These are phyloP conservation scores for Epinephelus coioides DNA, from an alignment of 2,797 vertebrate genomes.

Conservation along the genomic window DNA sequence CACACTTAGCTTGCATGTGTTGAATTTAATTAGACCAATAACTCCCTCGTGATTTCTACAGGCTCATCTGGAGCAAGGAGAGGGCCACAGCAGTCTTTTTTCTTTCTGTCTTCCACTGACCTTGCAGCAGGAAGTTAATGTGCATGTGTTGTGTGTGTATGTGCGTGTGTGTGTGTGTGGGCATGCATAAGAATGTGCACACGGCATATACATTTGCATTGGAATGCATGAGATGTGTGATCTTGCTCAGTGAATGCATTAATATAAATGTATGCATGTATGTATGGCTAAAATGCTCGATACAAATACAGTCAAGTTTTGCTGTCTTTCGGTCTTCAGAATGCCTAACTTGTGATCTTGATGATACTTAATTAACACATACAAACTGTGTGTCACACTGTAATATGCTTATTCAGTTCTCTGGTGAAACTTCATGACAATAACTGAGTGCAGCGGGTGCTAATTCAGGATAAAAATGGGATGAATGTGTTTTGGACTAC, in stretches of 20 bases:
- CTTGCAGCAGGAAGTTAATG: constrained; percentile 65
- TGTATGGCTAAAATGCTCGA: not conserved
- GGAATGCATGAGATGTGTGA: constrained; percentile 5
- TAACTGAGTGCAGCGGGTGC: not conserved
- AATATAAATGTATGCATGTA: not conserved
- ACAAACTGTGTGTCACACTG: not conserved
- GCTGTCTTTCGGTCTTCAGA: constrained; percentile 5
- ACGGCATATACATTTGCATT: not conserved
- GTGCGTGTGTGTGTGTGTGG: constrained; percentile 1
- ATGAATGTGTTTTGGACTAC: constrained; percentile 38
- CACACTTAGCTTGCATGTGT: constrained; percentile 69
- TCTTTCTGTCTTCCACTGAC: constrained; percentile 62
- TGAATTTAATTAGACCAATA: constrained; percentile 83
- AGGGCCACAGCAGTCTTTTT: constrained; percentile 46
- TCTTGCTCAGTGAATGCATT: constrained; percentile 3
- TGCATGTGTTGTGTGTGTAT: constrained; percentile 22
- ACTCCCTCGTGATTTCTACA: constrained; percentile 75
- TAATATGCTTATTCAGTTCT: constrained; percentile 15
- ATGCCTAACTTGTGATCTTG: not conserved
- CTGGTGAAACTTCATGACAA: constrained; percentile 27
- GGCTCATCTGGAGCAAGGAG: constrained; percentile 77
- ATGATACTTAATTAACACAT: constrained; percentile 3
- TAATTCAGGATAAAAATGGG: constrained; percentile 27
- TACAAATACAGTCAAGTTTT: not conserved
- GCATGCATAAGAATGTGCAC: not conserved